Percentiles rank a stretch among this genome's conserved stretches.
phyloP scores from a whole-genome alignment of 2,797 vertebrate species.

The Cryptoblepharus egeriae region DNA sequence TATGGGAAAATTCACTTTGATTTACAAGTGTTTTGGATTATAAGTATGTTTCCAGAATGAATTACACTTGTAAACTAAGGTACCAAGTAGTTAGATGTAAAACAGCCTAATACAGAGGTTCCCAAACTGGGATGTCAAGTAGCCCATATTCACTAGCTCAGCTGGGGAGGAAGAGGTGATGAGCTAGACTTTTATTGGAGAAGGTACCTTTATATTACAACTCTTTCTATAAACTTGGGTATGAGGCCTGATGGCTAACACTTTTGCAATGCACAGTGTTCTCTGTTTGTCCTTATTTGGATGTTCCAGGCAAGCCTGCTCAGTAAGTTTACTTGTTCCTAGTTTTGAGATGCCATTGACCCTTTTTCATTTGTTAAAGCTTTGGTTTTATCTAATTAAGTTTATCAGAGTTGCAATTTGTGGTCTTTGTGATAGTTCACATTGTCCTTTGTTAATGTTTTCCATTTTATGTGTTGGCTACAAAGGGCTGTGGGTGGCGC shows the following conservation, averaged over 20 bases:
- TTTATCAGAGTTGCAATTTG: neutral
- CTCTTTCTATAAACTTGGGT: neutral
- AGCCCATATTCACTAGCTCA: too few relatives aligned
- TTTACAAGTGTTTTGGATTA: too few relatives aligned
- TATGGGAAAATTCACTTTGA: too few relatives aligned
- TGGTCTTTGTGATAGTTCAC: neutral
- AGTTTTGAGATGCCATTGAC: neutral
- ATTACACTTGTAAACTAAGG: too few relatives aligned
- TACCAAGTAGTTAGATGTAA: neutral
- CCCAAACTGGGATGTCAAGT: too few relatives aligned
- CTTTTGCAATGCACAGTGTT: neutral
- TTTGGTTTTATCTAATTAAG: neutral
- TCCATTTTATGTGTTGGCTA: slow-evolving; percentile 4
- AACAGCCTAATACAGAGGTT: too few relatives aligned
- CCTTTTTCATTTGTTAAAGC: neutral
- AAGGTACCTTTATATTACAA: neutral
- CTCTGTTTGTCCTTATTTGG: neutral
- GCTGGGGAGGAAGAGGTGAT: neutral
- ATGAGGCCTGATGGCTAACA: neutral
- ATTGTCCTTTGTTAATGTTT: neutral
- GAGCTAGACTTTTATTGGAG: neutral
- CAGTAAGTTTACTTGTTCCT: neutral
- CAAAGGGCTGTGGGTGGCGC: too few relatives aligned
- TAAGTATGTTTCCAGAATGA: too few relatives aligned
- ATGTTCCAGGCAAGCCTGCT: neutral